Conservation (phyloP, 1,140 invertebrate species). For the Melitaea cinxia region DNA sequence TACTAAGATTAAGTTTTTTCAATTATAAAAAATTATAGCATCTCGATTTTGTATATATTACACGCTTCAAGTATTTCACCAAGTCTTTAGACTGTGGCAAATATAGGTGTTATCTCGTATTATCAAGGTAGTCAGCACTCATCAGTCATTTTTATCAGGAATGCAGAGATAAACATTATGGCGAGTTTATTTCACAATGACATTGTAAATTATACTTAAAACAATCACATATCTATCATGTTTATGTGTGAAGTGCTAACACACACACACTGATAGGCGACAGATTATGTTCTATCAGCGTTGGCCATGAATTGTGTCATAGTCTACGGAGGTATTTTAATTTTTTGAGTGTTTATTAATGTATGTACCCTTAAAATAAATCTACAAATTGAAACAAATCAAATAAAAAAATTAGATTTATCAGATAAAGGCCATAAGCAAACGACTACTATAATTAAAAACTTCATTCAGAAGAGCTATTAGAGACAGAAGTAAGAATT, state of each 20-base stretch:
- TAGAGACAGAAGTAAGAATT: too few relatives aligned
- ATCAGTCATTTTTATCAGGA: slow-evolving; percentile 66
- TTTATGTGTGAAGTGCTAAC: slow-evolving; percentile 13
- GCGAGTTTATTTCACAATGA: slow-evolving; percentile 35
- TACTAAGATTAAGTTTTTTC: background rate
- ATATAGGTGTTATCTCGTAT: slow-evolving; percentile 49
- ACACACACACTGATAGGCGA: slow-evolving; percentile 25
- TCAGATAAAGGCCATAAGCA: too few relatives aligned
- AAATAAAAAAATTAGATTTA: too few relatives aligned
- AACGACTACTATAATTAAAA: background rate
- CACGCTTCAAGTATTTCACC: background rate
- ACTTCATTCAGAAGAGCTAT: background rate
- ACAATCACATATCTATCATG: slow-evolving; percentile 13
- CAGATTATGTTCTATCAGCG: slow-evolving; percentile 28
- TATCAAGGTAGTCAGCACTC: slow-evolving; percentile 56
- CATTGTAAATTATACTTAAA: slow-evolving; percentile 37
- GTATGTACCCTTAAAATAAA: background rate
- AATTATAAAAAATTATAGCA: background rate
- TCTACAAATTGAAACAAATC: too few relatives aligned
- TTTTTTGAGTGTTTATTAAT: background rate
- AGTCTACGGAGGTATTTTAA: slow-evolving; percentile 25
- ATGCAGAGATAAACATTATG: slow-evolving; percentile 48
- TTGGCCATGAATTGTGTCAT: slow-evolving; percentile 42
- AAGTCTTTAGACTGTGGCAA: slow-evolving; percentile 21
- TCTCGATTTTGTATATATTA: background rate